Conservation (phyloP, 2,888 invertebrate species). For the Caradrina kadenii region DNA sequence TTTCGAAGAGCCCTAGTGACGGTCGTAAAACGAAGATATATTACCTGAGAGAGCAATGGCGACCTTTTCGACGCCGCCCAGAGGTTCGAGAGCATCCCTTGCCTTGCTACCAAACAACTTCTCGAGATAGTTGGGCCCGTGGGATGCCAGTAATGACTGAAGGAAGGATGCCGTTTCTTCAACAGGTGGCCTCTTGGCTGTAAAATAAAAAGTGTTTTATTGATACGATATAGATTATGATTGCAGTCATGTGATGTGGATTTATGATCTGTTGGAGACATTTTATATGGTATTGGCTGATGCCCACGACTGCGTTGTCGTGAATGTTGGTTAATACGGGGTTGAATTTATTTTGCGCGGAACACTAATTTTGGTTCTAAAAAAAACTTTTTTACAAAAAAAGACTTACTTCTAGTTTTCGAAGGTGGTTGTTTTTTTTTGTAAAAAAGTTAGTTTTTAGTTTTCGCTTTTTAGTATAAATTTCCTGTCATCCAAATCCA, state of each 20-base stretch:
- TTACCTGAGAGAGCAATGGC: constrained; percentile 98
- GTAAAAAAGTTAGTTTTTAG: too few species aligned
- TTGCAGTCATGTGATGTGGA: constrained; percentile 16
- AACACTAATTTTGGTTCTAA: too few species aligned
- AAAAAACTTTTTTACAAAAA: too few species aligned
- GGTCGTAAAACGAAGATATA: constrained; percentile 55
- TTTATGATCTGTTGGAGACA: constrained; percentile 10
- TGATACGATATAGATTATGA: constrained; percentile 16
- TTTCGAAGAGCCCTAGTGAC: constrained; percentile 29
- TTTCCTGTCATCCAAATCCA: too few species aligned
- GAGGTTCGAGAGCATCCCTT: constrained; percentile 96
- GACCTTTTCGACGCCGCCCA: constrained; percentile 98
- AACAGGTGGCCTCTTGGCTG: constrained; percentile 98
- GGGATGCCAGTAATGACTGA: constrained; percentile 97
- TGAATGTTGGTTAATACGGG: too few species aligned
- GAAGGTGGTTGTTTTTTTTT: too few species aligned
- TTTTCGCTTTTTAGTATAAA: too few species aligned
- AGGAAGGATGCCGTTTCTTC: constrained; percentile 99
- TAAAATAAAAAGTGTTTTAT: constrained; percentile 65
- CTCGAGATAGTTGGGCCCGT: constrained; percentile 98
- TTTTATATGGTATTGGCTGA: neutral
- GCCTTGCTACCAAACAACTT: constrained; percentile 99
- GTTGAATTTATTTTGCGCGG: too few species aligned
- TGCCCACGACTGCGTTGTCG: too few species aligned
- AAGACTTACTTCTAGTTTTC: too few species aligned